Conservation (phyloP, 2,888 invertebrate genomes). For the Bellardia pandia region DNA sequence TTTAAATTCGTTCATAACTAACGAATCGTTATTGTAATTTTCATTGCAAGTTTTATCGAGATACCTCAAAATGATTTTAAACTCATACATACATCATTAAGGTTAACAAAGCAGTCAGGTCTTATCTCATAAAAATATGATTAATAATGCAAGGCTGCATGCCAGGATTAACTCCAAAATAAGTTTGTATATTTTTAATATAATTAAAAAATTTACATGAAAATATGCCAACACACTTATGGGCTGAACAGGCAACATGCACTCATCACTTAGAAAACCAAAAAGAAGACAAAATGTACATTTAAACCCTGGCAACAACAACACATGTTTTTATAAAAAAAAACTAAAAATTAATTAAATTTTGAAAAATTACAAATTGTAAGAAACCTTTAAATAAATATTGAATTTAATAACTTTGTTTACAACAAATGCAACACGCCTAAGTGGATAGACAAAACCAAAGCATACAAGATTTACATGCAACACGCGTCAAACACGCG, state of each 20-base stretch:
- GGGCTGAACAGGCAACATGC: constrained; percentile 38
- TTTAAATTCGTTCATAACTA: too few relatives aligned
- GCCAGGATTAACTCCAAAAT: constrained; percentile 28
- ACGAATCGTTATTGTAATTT: not conserved
- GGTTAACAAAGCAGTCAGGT: not conserved
- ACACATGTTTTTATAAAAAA: not conserved
- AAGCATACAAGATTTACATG: constrained; percentile 26
- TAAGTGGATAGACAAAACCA: constrained; percentile 32
- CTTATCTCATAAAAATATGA: not conserved
- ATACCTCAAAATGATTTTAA: not conserved
- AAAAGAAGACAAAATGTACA: not conserved
- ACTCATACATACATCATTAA: not conserved
- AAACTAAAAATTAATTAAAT: constrained; percentile 60
- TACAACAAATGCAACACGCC: constrained; percentile 51
- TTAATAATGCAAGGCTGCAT: not conserved
- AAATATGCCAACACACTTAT: constrained; percentile 55
- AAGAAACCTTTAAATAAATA: constrained; percentile 65
- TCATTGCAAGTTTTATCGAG: not conserved
- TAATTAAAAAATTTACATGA: constrained; percentile 30
- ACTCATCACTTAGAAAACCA: constrained; percentile 45
- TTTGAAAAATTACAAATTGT: constrained; percentile 66
- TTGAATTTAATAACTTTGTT: constrained; percentile 66
- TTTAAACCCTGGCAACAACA: not conserved
- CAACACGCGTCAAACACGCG: constrained; percentile 69
- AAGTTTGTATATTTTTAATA: not conserved